Base-by-base conservation (phyloP, 2,888 invertebrate genomes). In the Actias luna region DNA sequence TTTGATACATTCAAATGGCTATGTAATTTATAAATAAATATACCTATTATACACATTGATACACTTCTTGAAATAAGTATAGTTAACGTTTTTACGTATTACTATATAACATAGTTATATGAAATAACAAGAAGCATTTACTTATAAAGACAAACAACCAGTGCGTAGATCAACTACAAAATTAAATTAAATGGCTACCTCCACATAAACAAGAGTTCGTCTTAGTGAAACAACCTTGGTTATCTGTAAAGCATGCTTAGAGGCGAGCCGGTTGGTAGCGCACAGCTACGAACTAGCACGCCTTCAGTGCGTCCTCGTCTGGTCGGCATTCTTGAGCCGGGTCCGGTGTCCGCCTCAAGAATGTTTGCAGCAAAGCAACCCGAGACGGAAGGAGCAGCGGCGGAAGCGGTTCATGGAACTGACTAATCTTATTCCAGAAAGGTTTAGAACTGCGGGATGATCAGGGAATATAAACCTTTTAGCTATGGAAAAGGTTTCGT, bases 361-460 rank as follows among this genome's bases (percentile, higher is more conserved):
- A 90, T 90, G 86, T 83, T 80, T 81, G 78, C 83, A 86, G 80
- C 83, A 80, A 55, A 88, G 89, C 88, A 90, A 91, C 88, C 85
- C 91, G 91, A 92, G 89, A 91, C 92, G 92, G 92, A 92, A 92
- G 89, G 85, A 89, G 87, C 82, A 76, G 77, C 88, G 85, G 86
- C 92, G 92, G 92, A 92, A 92, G 91, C 92, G 87, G 90, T 91
- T 88, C 90, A 89, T 88, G 83, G 84, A 89, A 89, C 82, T 76
- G 71, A 72, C 70, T 63, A 31, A 36, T 22, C 42, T 29, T 60
- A 61, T 66, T 68, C 69, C 62, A 72, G 71, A 85, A 87, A n/a
- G 76, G 63, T 79, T 60, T 64, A 69, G 73, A 69, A 69, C 68
- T 67, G 62, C 52, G 5, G 1, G 16, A 18, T 3, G 16, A 50